These are phyloP conservation scores for Mellilla xanthometata DNA, from an alignment of 2,888 invertebrate species.

Conservation along the genomic window DNA sequence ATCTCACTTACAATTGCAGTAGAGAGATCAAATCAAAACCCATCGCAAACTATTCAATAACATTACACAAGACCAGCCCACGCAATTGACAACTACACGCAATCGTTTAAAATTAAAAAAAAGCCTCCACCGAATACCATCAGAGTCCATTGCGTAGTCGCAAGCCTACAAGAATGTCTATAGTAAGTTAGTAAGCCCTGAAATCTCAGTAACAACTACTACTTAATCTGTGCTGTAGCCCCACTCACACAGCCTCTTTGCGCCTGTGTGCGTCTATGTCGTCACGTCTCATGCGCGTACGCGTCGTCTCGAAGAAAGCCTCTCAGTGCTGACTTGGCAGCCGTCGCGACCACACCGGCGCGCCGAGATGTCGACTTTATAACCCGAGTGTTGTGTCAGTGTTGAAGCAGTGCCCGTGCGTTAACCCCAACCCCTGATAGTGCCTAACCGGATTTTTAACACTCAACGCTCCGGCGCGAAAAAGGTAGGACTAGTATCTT, in stretches of 20 bases:
- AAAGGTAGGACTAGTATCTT: slow-evolving; percentile 64
- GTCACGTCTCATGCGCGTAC: slow-evolving; percentile 60
- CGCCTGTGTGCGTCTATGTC: slow-evolving; percentile 50
- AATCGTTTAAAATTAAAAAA: not conserved
- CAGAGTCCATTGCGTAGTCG: no score
- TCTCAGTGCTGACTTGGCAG: slow-evolving; percentile 76
- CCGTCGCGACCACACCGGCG: slow-evolving; percentile 72
- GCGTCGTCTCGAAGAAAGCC: slow-evolving; percentile 73
- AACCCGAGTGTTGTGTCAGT: slow-evolving; percentile 75
- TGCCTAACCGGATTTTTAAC: slow-evolving; percentile 76
- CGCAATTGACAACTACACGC: no score
- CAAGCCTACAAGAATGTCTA: no score
- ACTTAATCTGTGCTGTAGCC: slow-evolving; percentile 35
- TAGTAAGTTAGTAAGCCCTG: not conserved
- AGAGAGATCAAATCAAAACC: no score
- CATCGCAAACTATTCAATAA: no score
- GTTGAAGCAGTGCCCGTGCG: slow-evolving; percentile 75
- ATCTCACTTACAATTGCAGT: no score
- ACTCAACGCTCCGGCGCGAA: slow-evolving; percentile 68
- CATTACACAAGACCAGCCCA: no score
- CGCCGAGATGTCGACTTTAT: slow-evolving; percentile 70
- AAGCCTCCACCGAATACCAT: not conserved
- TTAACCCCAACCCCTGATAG: slow-evolving; percentile 79
- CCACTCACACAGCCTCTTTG: slow-evolving; percentile 32
- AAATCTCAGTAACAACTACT: slow-evolving; percentile 22